These are phyloP conservation scores for Lichenostomus cassidix DNA, from an alignment of 2,113 vertebrate genomes.

Conservation along the genomic window DNA sequence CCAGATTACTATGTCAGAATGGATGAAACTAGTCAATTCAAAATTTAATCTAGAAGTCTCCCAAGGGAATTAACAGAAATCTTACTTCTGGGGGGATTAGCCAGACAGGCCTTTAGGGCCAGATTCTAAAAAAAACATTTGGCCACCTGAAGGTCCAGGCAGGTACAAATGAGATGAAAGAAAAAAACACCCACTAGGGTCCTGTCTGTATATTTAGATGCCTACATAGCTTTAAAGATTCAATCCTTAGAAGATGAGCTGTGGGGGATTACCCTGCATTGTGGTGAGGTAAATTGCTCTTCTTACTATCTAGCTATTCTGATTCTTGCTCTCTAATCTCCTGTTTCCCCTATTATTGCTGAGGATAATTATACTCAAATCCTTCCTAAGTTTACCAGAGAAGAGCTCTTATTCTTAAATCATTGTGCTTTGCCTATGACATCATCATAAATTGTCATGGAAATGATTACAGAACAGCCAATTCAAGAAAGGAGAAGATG, in stretches of 20 bases:
- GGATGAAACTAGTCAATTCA: background rate
- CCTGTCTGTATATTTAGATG: background rate
- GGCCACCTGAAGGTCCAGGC: background rate
- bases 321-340: background rate
- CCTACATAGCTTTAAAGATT: background rate
- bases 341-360: background rate
- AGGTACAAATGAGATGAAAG: background rate
- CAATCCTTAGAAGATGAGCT: background rate
- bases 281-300: background rate
- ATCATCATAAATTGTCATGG: conserved; percentile 15
- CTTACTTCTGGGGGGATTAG: background rate
- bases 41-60: background rate
- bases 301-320: background rate
- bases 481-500: background rate
- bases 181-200: background rate
- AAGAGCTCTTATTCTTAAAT: background rate
- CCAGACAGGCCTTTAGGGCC: background rate
- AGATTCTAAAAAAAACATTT: background rate
- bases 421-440: background rate
- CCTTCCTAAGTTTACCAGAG: background rate
- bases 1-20: background rate
- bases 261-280: background rate
- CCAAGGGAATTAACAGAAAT: background rate
- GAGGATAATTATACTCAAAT: conserved; percentile 7
- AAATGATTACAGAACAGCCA: background rate